Percentiles rank a stretch among this genome's conserved stretches.
These are phyloP conservation scores for Menura novaehollandiae DNA, from an alignment of 2,113 vertebrate species.

Conservation along the genomic window DNA sequence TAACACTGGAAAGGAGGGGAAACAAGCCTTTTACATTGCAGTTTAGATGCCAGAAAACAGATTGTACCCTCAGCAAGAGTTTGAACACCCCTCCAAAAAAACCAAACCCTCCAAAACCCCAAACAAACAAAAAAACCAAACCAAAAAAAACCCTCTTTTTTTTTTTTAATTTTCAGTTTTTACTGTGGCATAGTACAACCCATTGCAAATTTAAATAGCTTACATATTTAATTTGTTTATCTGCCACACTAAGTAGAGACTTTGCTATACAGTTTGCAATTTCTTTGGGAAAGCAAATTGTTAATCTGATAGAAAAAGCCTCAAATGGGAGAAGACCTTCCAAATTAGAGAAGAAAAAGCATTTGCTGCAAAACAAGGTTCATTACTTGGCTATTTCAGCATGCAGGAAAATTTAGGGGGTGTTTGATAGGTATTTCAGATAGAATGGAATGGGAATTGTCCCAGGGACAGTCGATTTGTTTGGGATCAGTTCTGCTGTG, in stretches of 20 bases:
- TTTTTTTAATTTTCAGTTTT: too few species aligned
- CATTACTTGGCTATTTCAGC: background rate
- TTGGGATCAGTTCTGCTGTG: background rate
- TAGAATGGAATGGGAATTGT: background rate
- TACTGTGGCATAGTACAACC: background rate
- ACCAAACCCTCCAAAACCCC: background rate
- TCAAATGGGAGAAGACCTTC: background rate
- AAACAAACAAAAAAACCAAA: background rate
- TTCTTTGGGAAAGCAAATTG: background rate
- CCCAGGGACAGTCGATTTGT: background rate
- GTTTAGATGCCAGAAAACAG: background rate
- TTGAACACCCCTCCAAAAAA: background rate
- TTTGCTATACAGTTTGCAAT: background rate
- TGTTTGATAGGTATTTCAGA: background rate
- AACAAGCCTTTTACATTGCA: background rate
- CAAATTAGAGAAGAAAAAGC: background rate
- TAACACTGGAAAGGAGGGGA: background rate
- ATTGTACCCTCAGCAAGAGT: background rate
- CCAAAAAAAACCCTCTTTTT: fast-evolving
- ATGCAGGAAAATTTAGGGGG: background rate
- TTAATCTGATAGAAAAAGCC: background rate
- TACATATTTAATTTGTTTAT: background rate
- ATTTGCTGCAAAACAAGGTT: background rate
- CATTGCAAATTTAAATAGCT: background rate
- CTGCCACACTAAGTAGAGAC: background rate